These are phyloP conservation scores for Glyphotaelius pellucidus DNA, from an alignment of 2,888 invertebrate species.

Conservation along the genomic window DNA sequence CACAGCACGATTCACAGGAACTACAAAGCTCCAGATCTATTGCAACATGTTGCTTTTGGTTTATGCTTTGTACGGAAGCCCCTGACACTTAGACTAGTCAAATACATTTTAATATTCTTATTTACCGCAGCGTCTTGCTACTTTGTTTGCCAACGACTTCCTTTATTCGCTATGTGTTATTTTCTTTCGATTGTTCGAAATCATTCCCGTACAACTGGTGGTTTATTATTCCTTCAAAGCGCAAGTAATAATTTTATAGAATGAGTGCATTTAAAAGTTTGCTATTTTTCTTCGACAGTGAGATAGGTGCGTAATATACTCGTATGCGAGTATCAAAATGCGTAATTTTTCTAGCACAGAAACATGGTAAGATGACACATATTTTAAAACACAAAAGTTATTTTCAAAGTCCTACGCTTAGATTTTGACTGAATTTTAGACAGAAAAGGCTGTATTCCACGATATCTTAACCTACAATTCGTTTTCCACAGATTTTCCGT, in stretches of 20 bases:
- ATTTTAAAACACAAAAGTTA: no score
- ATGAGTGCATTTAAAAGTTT: background rate
- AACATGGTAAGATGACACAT: no score
- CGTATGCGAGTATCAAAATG: no score
- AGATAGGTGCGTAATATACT: no score
- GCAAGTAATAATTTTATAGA: background rate
- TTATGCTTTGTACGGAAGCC: background rate
- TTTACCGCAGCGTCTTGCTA: background rate
- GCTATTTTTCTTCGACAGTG: no score
- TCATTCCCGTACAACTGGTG: background rate
- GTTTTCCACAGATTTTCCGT: no score
- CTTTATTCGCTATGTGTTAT: background rate
- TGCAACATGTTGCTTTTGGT: background rate
- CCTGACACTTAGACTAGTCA: background rate
- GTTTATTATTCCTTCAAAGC: background rate
- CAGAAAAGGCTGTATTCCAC: no score
- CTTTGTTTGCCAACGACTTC: background rate
- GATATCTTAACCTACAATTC: no score
- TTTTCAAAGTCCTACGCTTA: no score
- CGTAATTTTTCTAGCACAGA: no score
- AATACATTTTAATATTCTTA: background rate
- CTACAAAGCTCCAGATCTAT: background rate
- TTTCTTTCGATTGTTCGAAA: background rate
- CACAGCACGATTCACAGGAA: background rate
- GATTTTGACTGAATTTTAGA: no score